Base-by-base conservation (phyloP, 2,888 invertebrate species). In the Ectropis crepuscularia region DNA sequence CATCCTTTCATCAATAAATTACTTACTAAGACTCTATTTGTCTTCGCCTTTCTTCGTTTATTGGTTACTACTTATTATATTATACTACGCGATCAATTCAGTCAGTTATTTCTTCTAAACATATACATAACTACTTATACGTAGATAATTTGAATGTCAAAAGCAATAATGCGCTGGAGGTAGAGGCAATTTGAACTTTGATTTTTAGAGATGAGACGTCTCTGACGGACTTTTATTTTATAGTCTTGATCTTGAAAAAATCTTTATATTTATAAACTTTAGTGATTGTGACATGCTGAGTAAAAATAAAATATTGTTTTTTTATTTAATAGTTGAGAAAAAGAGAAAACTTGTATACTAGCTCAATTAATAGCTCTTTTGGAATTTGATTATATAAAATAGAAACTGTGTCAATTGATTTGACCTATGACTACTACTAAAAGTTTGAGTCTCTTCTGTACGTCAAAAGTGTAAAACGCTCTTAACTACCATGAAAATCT, bases 121-220 rank as follows among this genome's bases (percentile, higher is more conserved):
- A 50, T 66, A 64, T 67, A 68, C 57, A 11, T 36, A 63, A 53
- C 59, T 69, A 61, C 63, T 65, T 37, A 11, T 53, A 58, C 67
- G 60, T 58, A 67, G 65, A 67, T 61, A 69, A 75, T 73, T 72
- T 73, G 58, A 65, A 66, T 72, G 74, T 74, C 72, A 70, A 72
- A 75, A 68, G 68, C 65, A 69, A 70, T 62, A 51, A 65, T 60
- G 61, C 63, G 58, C 65, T 60, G 48, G 57, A 64, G 66, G 51
- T 49, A 69, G 55, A 65, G 64, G 63, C 65, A 63, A 67, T 70
- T 70, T 66, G 37, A 70, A 63, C 58, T 48, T 59, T 61, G 63
- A 57, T 57, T 37, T 41, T 41, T 66, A 68, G 68, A 51, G 61
- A 59, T 57, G 65, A 43, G 57, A 48, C 10, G 12, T 16, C 41